phyloP scores from a whole-genome alignment of 2,113 vertebrate species.

The Bettongia penicillata region DNA sequence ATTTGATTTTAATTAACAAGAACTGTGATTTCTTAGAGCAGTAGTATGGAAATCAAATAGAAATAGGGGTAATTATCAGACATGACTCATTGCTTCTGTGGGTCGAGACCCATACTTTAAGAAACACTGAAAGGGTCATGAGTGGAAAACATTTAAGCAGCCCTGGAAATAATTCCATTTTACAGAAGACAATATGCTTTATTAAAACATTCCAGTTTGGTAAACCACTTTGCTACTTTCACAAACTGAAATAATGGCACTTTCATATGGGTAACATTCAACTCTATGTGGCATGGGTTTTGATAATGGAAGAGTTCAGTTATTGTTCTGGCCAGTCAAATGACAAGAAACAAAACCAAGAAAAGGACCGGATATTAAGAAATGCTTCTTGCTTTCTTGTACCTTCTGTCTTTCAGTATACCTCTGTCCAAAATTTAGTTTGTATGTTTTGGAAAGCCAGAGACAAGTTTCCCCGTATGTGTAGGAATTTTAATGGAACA shows the following conservation, averaged over 20 bases:
- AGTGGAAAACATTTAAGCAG: too few species aligned
- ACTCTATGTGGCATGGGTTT: slow-evolving; percentile 35
- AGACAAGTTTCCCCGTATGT: slow-evolving; percentile 66
- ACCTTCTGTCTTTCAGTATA: slow-evolving; percentile 32
- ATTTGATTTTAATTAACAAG: background rate
- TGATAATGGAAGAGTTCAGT: slow-evolving; percentile 13
- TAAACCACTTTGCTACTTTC: slow-evolving; percentile 4
- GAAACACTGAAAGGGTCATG: too few species aligned
- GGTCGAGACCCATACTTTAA: too few species aligned
- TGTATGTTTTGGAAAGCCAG: slow-evolving; percentile 55
- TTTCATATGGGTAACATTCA: slow-evolving; percentile 9
- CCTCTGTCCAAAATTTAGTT: slow-evolving; percentile 56
- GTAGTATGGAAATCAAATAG: background rate
- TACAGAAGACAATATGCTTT: background rate
- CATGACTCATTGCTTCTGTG: background rate
- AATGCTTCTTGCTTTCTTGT: slow-evolving; percentile 59
- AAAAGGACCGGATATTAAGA: slow-evolving; percentile 58
- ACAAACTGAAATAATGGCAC: background rate
- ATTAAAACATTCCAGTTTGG: background rate
- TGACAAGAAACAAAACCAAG: slow-evolving; percentile 23
- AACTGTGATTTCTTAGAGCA: background rate
- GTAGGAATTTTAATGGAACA: slow-evolving; percentile 74
- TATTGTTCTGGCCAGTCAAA: slow-evolving; percentile 23
- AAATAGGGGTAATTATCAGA: background rate
- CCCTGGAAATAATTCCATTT: background rate